phyloP scores from a whole-genome alignment of 2,888 invertebrate genomes.

The Cristatella mucedo region DNA sequence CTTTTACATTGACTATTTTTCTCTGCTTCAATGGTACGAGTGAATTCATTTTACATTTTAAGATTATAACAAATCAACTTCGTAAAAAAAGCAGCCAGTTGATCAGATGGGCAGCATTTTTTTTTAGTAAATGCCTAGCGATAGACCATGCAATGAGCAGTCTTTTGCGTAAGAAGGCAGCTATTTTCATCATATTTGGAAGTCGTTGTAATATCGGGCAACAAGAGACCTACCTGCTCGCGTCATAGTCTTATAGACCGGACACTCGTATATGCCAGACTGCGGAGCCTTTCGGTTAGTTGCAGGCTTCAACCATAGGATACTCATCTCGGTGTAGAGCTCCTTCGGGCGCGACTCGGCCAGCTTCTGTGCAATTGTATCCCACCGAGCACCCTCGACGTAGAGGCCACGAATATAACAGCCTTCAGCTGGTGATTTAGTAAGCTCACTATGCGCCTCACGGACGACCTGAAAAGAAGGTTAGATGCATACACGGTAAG shows the following conservation, averaged over 20 bases:
- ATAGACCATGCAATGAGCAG: too few relatives aligned
- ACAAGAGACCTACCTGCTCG: constrained; percentile 41
- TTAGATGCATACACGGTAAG: too few relatives aligned
- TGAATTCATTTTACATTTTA: too few relatives aligned
- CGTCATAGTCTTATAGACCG: constrained; percentile 51
- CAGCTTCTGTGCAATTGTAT: constrained; percentile 19
- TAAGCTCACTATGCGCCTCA: constrained; percentile 21
- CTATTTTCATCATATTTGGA: too few relatives aligned
- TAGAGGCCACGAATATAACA: constrained; percentile 38
- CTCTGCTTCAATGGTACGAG: too few relatives aligned
- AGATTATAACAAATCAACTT: too few relatives aligned
- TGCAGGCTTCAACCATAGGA: constrained; percentile 54
- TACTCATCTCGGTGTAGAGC: constrained; percentile 49
- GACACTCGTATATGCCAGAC: constrained; percentile 45
- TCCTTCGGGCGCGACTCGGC: constrained; percentile 37
- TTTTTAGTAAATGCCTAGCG: too few relatives aligned
- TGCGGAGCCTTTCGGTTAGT: constrained; percentile 44
- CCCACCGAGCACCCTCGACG: constrained; percentile 37
- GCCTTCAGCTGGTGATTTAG: constrained; percentile 30
- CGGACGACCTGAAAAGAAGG: constrained; percentile 21
- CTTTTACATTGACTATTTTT: too few relatives aligned
- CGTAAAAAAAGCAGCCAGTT: too few relatives aligned
- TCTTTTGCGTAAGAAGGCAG: too few relatives aligned
- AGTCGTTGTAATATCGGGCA: too few relatives aligned
- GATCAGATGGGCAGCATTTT: too few relatives aligned